These are phyloP conservation scores for Catocala sponsa DNA, from an alignment of 2,888 invertebrate genomes.

Conservation along the genomic window DNA sequence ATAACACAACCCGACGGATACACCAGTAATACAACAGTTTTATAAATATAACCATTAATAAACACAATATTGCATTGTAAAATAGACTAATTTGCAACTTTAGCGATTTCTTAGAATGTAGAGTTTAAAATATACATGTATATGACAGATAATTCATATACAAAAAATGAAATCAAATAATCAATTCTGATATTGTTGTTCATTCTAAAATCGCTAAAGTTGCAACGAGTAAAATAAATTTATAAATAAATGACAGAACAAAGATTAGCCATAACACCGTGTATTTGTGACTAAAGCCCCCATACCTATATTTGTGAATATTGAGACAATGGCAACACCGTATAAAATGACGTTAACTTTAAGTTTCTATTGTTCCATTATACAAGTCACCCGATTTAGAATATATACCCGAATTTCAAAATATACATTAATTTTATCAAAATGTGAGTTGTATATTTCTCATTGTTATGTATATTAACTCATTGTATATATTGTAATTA, in stretches of 20 bases:
- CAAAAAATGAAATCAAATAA: too few relatives aligned
- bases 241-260: slow-evolving; percentile 80
- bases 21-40: slow-evolving; percentile 71
- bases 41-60: slow-evolving; percentile 65
- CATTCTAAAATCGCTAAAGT: slow-evolving; percentile 44
- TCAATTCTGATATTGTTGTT: not conserved
- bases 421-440: not conserved
- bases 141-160: too few relatives aligned
- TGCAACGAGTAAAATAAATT: slow-evolving; percentile 54
- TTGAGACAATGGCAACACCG: slow-evolving; percentile 81
- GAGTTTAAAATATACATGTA: not conserved
- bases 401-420: slow-evolving; percentile 48
- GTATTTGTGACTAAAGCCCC: slow-evolving; percentile 82
- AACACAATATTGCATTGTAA: slow-evolving; percentile 68
- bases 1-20: slow-evolving; percentile 82
- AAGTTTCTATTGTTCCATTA: slow-evolving; percentile 55
- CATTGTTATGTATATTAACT: not conserved
- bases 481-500: slow-evolving; percentile 17
- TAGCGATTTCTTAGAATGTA: slow-evolving; percentile 14
- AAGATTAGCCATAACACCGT: slow-evolving; percentile 84
- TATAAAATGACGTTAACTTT: slow-evolving; percentile 75
- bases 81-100: slow-evolving; percentile 42
- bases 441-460: not conserved
- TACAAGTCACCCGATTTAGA: slow-evolving; percentile 63
- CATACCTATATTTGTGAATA: slow-evolving; percentile 78